Evolutionary conservation across 1,140 invertebrate species (phyloP).

Genomic region (Diorhabda carinulata): DNA sequence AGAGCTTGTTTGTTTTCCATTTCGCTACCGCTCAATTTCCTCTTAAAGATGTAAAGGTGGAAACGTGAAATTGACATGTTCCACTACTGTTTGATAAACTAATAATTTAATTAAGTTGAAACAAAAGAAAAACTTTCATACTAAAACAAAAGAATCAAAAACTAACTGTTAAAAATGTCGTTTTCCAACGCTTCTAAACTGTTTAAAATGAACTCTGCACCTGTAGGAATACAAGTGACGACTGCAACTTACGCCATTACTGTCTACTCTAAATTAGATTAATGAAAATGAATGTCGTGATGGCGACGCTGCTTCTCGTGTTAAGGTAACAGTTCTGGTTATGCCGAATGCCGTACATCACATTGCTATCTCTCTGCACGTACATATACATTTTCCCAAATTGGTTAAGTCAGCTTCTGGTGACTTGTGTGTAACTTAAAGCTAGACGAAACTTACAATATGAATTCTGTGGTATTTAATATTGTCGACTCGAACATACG

Average conservation of each 20-base stretch:
- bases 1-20: no score
- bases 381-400: not conserved
- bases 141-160: not conserved
- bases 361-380: conserved; percentile 1
- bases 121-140: no score
- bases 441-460: no score
- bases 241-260: not conserved
- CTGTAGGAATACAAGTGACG: conserved; percentile 1
- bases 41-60: no score
- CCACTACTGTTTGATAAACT: no score
- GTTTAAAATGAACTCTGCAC: not conserved
- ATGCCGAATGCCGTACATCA: not conserved
- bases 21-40: no score
- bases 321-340: not conserved
- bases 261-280: not conserved
- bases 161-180: not conserved
- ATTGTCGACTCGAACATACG: no score
- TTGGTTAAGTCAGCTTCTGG: not conserved
- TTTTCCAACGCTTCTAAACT: not conserved
- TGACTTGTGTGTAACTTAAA: not conserved
- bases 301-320: not conserved
- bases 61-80: no score
- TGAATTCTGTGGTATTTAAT: no score
- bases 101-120: no score
- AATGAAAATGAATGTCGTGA: not conserved